phyloP scores from a whole-genome alignment of 1,140 invertebrate genomes.

The Pseudoatta argentina region DNA sequence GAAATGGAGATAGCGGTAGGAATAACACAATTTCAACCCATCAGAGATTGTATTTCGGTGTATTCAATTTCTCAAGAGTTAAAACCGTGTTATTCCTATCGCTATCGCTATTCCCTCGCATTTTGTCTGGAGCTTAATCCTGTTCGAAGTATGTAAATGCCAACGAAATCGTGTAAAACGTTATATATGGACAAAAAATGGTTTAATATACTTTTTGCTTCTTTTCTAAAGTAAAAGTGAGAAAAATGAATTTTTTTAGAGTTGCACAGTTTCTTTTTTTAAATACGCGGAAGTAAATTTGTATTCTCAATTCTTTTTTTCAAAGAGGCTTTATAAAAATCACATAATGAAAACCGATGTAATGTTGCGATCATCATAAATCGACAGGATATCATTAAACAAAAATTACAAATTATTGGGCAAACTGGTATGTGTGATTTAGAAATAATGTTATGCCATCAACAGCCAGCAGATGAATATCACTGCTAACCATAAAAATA shows the following conservation, averaged over 20 bases:
- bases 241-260: neutral
- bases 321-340: conserved; percentile 18
- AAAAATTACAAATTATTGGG: conserved; percentile 61
- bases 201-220: neutral
- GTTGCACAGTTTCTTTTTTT: neutral
- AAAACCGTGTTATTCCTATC: no score
- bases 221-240: conserved; percentile 11
- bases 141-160: conserved; percentile 49
- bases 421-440: conserved; percentile 44
- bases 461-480: conserved; percentile 97
- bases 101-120: no score
- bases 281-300: neutral
- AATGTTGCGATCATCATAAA: conserved; percentile 68
- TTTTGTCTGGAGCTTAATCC: neutral
- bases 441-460: conserved; percentile 90
- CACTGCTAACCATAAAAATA: conserved; percentile 97
- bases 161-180: conserved; percentile 20
- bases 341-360: conserved; percentile 60
- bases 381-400: conserved; percentile 29
- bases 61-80: no score
- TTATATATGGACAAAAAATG: neutral
- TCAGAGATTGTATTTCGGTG: no score
- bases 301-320: neutral
- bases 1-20: no score
- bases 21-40: no score